These are phyloP conservation scores for Trichonephila inaurata DNA, from an alignment of 1,140 invertebrate species.

Conservation along the genomic window DNA sequence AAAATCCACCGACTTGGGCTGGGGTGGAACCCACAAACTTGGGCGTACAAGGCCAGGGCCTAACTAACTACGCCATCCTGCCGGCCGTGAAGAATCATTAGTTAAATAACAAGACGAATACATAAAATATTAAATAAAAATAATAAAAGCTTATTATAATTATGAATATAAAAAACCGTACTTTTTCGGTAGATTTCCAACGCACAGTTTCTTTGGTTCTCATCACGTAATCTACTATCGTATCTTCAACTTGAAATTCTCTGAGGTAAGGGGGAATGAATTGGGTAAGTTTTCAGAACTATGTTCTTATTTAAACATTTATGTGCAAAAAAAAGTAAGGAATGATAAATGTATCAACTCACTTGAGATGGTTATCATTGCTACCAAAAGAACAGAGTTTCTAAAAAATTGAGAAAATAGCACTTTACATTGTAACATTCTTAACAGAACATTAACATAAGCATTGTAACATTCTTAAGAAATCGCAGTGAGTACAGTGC, in stretches of 20 bases:
- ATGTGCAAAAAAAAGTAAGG: background rate
- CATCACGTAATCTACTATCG: slow-evolving; percentile 83
- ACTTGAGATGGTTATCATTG: background rate
- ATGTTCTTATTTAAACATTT: background rate
- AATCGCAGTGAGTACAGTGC: too few species aligned
- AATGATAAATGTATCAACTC: background rate
- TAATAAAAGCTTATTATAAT: too few species aligned
- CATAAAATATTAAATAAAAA: too few species aligned
- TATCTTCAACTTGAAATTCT: slow-evolving; percentile 78
- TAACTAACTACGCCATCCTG: too few species aligned
- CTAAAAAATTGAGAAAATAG: background rate
- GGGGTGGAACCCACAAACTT: too few species aligned
- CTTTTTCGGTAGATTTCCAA: slow-evolving; percentile 78
- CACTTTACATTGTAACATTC: too few species aligned
- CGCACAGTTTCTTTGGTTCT: slow-evolving; percentile 81
- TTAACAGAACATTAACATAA: too few species aligned
- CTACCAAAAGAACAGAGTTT: slow-evolving; percentile 10
- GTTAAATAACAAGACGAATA: too few species aligned
- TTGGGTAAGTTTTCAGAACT: background rate
- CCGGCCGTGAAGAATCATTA: too few species aligned
- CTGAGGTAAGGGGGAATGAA: background rate
- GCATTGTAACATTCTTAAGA: too few species aligned
- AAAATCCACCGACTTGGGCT: too few species aligned
- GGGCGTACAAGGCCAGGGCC: too few species aligned
- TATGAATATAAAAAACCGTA: slow-evolving; percentile 65